Conservation (phyloP, 2,888 invertebrate genomes). For the Opisthograptis luteolata region DNA sequence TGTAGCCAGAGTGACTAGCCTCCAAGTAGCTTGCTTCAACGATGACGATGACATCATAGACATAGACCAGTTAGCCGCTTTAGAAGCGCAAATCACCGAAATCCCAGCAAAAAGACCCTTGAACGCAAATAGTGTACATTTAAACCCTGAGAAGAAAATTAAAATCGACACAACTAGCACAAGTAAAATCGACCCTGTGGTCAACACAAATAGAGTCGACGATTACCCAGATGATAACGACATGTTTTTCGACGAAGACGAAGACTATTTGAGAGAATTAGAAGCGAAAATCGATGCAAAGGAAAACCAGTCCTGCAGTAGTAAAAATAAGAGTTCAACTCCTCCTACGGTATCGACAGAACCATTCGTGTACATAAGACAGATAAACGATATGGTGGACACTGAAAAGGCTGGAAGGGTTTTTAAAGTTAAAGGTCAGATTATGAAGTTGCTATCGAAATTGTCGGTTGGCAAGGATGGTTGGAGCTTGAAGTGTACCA, state of each 20-base stretch:
- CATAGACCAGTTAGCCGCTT: constrained; percentile 62
- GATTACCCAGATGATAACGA: constrained; percentile 66
- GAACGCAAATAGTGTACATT: constrained; percentile 30
- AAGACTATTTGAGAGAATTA: constrained; percentile 64
- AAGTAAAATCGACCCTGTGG: constrained; percentile 4
- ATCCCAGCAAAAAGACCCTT: constrained; percentile 53
- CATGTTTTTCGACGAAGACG: constrained; percentile 60
- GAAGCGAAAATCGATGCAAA: constrained; percentile 59
- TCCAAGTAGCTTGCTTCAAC: constrained; percentile 48
- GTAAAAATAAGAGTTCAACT: constrained; percentile 39
- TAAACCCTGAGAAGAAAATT: constrained; percentile 61
- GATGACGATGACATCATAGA: constrained; percentile 69
- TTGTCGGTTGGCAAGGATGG: constrained; percentile 77
- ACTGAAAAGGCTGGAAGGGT: constrained; percentile 63
- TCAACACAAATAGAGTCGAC: constrained; percentile 41
- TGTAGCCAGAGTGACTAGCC: constrained; percentile 51
- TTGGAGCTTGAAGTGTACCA: constrained; percentile 83
- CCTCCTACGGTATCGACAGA: constrained; percentile 50
- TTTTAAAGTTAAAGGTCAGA: constrained; percentile 84
- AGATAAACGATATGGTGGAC: constrained; percentile 63
- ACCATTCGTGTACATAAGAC: constrained; percentile 76
- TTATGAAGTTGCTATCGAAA: constrained; percentile 81
- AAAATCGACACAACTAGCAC: constrained; percentile 46
- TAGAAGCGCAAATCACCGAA: constrained; percentile 61
- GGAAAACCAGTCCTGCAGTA: constrained; percentile 30